Conservation (phyloP, 2,113 vertebrate species). For the Leiothrix lutea region DNA sequence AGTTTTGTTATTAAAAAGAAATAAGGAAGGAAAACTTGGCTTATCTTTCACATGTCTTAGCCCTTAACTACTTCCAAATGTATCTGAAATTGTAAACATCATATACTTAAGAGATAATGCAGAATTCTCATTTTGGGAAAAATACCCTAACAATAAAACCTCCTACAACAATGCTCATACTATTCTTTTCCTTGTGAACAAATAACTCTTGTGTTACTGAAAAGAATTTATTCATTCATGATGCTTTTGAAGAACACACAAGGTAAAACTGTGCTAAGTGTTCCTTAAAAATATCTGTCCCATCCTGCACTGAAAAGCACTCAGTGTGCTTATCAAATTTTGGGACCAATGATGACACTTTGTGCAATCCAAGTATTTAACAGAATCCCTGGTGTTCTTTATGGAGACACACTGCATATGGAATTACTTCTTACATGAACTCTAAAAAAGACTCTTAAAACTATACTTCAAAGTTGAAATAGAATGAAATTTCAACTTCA, state of each 20-base stretch:
- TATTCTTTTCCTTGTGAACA: neutral
- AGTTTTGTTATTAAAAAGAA: neutral
- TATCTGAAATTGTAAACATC: neutral
- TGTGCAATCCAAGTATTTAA: neutral
- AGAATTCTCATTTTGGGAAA: neutral
- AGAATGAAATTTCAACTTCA: neutral
- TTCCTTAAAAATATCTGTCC: neutral
- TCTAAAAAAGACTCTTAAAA: neutral
- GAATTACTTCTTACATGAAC: neutral
- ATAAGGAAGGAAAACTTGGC: neutral
- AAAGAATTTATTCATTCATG: neutral
- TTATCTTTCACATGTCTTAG: neutral
- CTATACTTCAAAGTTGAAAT: neutral
- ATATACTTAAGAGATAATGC: neutral
- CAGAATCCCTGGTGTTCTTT: neutral
- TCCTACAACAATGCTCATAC: neutral
- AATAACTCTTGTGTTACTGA: neutral
- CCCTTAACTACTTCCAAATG: neutral
- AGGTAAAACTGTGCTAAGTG: neutral
- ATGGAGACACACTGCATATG: neutral
- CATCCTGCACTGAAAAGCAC: neutral
- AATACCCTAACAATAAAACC: rapidly evolving
- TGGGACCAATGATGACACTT: neutral
- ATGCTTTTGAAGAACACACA: neutral
- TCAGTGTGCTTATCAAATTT: neutral